Evolutionary conservation across 53 echinoderm and acorn worm genomes (phyloP).

Genomic region (Antedon mediterranea): DNA sequence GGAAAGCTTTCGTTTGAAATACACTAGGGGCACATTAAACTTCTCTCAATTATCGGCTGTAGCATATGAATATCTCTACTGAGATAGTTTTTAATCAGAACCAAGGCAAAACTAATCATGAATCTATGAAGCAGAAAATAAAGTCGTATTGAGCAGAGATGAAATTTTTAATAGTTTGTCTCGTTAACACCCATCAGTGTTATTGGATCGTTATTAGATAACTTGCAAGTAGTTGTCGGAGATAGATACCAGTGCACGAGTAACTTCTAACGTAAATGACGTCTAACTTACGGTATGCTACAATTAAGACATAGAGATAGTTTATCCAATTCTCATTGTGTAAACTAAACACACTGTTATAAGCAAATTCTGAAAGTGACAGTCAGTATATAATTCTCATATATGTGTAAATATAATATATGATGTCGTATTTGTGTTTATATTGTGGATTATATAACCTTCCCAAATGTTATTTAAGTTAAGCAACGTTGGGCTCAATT

Average conservation of each 20-base stretch:
- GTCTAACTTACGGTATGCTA: neutral
- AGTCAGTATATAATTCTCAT: too few relatives aligned
- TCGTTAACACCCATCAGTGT: neutral
- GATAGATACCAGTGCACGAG: neutral
- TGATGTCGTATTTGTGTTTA: too few relatives aligned
- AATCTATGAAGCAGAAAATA: constrained; percentile 1
- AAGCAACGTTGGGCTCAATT: too few relatives aligned
- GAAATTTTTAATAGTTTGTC: neutral
- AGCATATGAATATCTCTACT: neutral
- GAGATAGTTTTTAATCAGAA: neutral
- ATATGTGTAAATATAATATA: too few relatives aligned
- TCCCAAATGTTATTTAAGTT: too few relatives aligned
- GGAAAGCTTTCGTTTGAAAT: neutral
- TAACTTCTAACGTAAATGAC: neutral
- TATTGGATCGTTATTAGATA: neutral
- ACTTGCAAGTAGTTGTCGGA: neutral
- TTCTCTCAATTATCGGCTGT: neutral
- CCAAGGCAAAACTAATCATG: neutral
- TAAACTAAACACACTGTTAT: too few relatives aligned
- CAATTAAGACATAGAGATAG: neutral
- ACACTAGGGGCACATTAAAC: neutral
- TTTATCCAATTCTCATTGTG: too few relatives aligned
- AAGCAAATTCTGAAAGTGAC: too few relatives aligned
- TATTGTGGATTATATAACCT: too few relatives aligned
- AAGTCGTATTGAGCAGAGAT: constrained; percentile 1